A percentile compares a stretch with the other conserved stretches of the same genome.
phyloP scores from a whole-genome alignment of 2,888 invertebrate genomes.

The Drosophila neonasuta region DNA sequence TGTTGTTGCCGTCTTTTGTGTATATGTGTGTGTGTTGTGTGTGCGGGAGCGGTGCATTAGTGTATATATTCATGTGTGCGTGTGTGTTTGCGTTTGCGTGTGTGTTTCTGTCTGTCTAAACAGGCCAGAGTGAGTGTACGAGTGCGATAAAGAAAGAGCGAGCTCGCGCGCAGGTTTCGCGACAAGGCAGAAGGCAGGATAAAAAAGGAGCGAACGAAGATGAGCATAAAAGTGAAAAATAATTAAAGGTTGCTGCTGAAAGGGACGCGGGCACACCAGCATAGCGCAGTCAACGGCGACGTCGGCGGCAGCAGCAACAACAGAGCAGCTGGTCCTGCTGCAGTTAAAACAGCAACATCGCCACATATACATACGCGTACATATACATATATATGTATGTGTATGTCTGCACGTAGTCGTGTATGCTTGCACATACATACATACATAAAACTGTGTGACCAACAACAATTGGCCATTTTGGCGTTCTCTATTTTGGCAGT shows the following conservation, averaged over 20 bases:
- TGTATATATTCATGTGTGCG: conserved; percentile 34
- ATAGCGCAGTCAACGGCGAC: conserved; percentile 22
- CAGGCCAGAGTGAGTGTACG: conserved; percentile 42
- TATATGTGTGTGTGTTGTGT: conserved; percentile 20
- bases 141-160: conserved; percentile 46
- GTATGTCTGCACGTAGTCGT: conserved; percentile 9
- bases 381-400: conserved; percentile 16
- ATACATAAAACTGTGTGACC: conserved; percentile 62
- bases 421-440: conserved; percentile 21
- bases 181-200: conserved; percentile 64
- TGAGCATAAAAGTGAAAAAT: conserved; percentile 74
- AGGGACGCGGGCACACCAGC: conserved; percentile 42
- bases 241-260: conserved; percentile 68
- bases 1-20: conserved; percentile 44
- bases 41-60: conserved; percentile 64
- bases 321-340: conserved; percentile 53
- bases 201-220: conserved; percentile 70
- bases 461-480: conserved; percentile 64
- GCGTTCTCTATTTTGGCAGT: conserved; percentile 67
- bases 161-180: conserved; percentile 71
- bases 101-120: conserved; percentile 55
- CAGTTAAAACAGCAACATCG: conserved; percentile 50
- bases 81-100: conserved; percentile 29
- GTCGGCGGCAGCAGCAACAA: conserved; percentile 23
- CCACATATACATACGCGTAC: conserved; percentile 39